Evolutionary conservation across 2,113 vertebrate species (phyloP), one percentile per base, ranked within the genome.

Genomic region (Pomatostomus ruficeps): DNA sequence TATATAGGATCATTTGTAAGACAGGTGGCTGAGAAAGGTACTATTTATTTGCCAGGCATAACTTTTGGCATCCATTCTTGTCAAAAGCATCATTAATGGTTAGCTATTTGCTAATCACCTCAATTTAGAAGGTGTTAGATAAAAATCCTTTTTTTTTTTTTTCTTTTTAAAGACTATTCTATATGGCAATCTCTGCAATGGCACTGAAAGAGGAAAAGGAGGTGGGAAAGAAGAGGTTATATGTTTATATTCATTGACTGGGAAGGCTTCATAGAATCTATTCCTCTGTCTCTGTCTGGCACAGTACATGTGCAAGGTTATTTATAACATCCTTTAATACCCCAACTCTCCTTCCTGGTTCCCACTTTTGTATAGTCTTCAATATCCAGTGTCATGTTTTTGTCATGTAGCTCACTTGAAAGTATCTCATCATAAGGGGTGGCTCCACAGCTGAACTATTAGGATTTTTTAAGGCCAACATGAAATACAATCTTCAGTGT

Each of bases 1-100:
- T 83, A 78, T 96, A 74, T 33, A 95, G 94, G 89, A 96, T 97
- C 93, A 66, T 98, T 97, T 97, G 79, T 95, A 97, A 97, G 97
- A 97, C 93, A 96, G 94, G 97, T 97, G 94, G 77, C 36, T 48
- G 42, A 89, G 87, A 95, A 95, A 96, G 76, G 89, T 95, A 91
- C 58, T 66, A 93, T 97, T 97, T 94, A 88, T 97, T 95, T 96
- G 85, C 95, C 81, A 72, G 57, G 33, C 38, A 84, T 94, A 92
- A 95, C 61, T 97, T 78, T 83, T 80, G 38, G 70, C 65, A 65
- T 89, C 75, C 29, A 9, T 84, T 88, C 68, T 45, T 86, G 29
- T 82, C 49, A 42, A 65, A 87, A 67, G 36, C 23, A n/a, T 59
- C 68, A 57, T 93, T 83, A 85, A 55, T 57, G 70, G 45, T 17